phyloP scores from a whole-genome alignment of 2,888 invertebrate genomes.

The Netelia inedita region DNA sequence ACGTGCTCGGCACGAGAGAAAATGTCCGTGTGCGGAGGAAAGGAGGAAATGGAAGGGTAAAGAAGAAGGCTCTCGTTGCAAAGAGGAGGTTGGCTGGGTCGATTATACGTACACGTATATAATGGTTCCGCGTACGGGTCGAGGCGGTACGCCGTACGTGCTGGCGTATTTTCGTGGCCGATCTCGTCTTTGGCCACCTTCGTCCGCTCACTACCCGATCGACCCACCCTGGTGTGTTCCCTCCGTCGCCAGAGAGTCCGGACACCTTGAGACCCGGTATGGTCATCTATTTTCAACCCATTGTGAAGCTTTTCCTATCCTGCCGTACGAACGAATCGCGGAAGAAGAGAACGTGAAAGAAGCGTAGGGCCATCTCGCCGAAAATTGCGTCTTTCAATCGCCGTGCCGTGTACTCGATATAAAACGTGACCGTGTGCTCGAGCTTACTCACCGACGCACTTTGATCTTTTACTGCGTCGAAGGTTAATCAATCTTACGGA shows the following conservation, averaged over 20 bases:
- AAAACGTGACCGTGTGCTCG: conserved; percentile 39
- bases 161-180: conserved; percentile 36
- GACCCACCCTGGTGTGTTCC: conserved; percentile 27
- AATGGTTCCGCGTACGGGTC: conserved; percentile 42
- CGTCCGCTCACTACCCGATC: conserved; percentile 48
- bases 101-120: conserved; percentile 41
- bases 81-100: conserved; percentile 40
- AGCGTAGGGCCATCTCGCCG: conserved; percentile 16
- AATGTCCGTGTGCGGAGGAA: conserved; percentile 20
- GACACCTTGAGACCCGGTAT: conserved; percentile 26
- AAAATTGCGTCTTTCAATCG: conserved; percentile 63
- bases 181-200: conserved; percentile 34
- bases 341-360: conserved; percentile 61
- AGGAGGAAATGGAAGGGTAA: conserved; percentile 43
- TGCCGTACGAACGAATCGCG: conserved; percentile 18
- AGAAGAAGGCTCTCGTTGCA: conserved; percentile 51
- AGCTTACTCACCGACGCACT: conserved; percentile 27
- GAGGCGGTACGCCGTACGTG: conserved; percentile 59
- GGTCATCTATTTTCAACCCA: conserved; percentile 64
- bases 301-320: conserved; percentile 53
- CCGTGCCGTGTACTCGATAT: conserved; percentile 15
- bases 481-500: conserved; percentile 33
- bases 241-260: conserved; percentile 27
- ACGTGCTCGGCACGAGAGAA: conserved; percentile 56
- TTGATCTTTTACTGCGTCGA: conserved; percentile 19